Conservation (phyloP, 2,888 invertebrate species). For the Cheilosia vernalis region DNA sequence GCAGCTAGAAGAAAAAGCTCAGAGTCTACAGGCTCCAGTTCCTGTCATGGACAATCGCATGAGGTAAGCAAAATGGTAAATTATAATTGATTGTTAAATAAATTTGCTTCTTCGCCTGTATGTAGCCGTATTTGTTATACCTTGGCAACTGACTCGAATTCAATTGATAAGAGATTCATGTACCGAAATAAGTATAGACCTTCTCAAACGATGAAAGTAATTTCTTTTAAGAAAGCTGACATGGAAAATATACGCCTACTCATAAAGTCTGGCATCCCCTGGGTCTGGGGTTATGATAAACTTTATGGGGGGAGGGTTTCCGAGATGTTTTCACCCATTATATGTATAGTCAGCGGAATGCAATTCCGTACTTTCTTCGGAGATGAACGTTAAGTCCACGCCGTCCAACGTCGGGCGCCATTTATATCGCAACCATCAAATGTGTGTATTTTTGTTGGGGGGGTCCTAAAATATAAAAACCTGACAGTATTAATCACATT, state of each 20-base stretch:
- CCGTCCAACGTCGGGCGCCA: slow-evolving; percentile 27
- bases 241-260: slow-evolving; percentile 34
- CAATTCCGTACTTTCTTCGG: slow-evolving; percentile 1
- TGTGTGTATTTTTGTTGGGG: neutral
- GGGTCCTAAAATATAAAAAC: slow-evolving; percentile 2
- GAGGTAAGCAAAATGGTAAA: slow-evolving; percentile 75
- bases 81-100: slow-evolving; percentile 66
- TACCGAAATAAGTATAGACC: slow-evolving; percentile 9
- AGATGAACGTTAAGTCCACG: neutral
- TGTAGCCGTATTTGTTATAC: neutral
- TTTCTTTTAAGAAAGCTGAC: slow-evolving; percentile 32
- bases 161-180: slow-evolving; percentile 48
- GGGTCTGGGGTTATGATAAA: slow-evolving; percentile 41
- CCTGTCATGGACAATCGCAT: slow-evolving; percentile 76
- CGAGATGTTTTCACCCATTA: slow-evolving; percentile 11
- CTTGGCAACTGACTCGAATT: neutral
- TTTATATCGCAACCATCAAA: slow-evolving; percentile 10
- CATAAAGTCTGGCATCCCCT: slow-evolving; percentile 26
- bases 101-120: slow-evolving; percentile 1
- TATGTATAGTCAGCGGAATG: slow-evolving; percentile 17
- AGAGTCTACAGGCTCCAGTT: slow-evolving; percentile 59
- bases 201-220: slow-evolving; percentile 42
- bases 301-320: slow-evolving; percentile 23
- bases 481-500: slow-evolving; percentile 42
- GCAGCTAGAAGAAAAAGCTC: slow-evolving; percentile 49